A percentile compares a stretch with the other conserved stretches of the same genome.
These are phyloP conservation scores for Pelobates cultripes DNA, from an alignment of 2,797 vertebrate genomes.

Conservation along the genomic window DNA sequence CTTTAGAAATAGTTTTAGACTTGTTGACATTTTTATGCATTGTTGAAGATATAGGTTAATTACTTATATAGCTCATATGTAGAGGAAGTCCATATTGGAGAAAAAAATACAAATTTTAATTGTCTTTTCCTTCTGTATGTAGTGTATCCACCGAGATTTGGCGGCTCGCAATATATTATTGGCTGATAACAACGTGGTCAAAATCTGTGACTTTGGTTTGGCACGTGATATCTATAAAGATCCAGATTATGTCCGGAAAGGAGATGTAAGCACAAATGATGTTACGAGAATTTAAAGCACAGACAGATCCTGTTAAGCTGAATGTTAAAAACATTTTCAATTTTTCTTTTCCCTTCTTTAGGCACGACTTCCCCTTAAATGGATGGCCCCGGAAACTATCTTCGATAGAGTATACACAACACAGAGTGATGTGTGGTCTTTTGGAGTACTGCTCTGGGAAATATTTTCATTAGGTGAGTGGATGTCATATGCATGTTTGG, in stretches of 20 bases:
- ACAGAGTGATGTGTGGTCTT: conserved; percentile 98
- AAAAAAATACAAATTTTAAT: conserved; percentile 38
- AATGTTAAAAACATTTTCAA: neutral
- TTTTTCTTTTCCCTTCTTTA: neutral
- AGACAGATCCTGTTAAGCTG: neutral
- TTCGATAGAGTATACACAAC: conserved; percentile 98
- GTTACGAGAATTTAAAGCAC: neutral
- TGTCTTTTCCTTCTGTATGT: conserved; percentile 61
- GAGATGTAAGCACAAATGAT: conserved; percentile 85
- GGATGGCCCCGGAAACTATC: conserved; percentile 99
- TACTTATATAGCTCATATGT: conserved; percentile 39
- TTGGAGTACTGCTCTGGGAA: conserved; percentile 97
- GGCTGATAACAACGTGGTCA: conserved; percentile 95
- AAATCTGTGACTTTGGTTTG: conserved; percentile 98
- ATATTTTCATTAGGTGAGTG: conserved; percentile 94
- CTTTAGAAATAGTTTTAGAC: neutral
- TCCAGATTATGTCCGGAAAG: conserved; percentile 97
- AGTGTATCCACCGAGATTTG: conserved; percentile 98
- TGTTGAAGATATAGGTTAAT: conserved; percentile 57
- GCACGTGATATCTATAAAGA: conserved; percentile 98
- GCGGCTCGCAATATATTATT: conserved; percentile 97
- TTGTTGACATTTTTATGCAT: conserved; percentile 52
- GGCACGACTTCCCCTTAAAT: conserved; percentile 95
- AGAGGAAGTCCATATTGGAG: conserved; percentile 59
- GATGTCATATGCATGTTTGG: too few species aligned